Base-by-base conservation (phyloP, 2,113 vertebrate species). In the Cathartes aura region DNA sequence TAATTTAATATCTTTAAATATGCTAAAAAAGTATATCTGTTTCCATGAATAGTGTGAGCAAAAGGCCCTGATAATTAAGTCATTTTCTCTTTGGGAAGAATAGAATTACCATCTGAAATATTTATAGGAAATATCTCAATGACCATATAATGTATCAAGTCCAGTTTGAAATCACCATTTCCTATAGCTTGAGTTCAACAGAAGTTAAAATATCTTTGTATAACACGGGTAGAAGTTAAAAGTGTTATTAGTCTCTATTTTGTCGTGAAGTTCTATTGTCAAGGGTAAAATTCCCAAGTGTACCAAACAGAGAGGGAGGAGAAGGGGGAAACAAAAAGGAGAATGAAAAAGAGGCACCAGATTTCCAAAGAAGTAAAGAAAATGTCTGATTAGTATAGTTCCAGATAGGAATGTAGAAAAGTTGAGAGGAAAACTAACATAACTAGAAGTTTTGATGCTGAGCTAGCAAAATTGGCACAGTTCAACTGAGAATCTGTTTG, bases 141-240 rank as follows among this genome's bases (percentile, higher is more conserved):
- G 83, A 43, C n/a, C 8, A 40, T 60, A 29, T 66, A 66, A 50
- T 58, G 2, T 60, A 63, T 34, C 32, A 48, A 76, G 59, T 87
- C 55, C 53, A 60, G 60, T 74, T 64, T 73, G 26, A 58, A 83
- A 50, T 93, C 60, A 32, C 38, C 8, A 36, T 80, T 91, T 95
- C 71, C 95, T 96, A 82, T 92, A 96, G 81, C 48, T 94, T 93
- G 73, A 96, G 93, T 93, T 94, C 91, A 94, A 40, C 26, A 66
- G 83, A 90, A 97, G 89, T 93, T 96, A 94, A 96, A 93, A 93
- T 93, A 93, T 82, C 87, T 93, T 95, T 95, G 74, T 6, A 3
- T 94, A 95, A 85, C 45, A 42, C 1, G 2, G 88, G 45, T 64
- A 93, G 60, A 92, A 92, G 64, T 94, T 87, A 82, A 70, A 80